Base-by-base conservation (phyloP, 2,888 invertebrate species). In the Trilocha varians region DNA sequence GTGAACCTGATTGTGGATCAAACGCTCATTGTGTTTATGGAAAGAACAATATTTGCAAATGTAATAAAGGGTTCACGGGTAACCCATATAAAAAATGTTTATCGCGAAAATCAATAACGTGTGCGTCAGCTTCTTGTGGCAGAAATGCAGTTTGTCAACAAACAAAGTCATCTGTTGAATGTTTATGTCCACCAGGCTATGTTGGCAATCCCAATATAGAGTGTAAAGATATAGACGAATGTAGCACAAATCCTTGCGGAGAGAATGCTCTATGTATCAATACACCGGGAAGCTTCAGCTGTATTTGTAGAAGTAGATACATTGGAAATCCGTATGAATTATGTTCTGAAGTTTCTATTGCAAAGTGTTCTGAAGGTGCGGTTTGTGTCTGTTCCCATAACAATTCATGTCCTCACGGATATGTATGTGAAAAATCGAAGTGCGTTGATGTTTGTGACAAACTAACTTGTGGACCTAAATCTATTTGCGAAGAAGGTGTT, bases 11-110 rank as follows among this genome's bases (percentile, higher is more conserved):
- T 17, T 97, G 97, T 67, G 94, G 93, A 5, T 75, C 87, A 48
- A 94, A 95, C 65, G 93, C 96, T 2, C 96, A 97, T 62, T 97
- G 97, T 69, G 91, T 94, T 59, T 96, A 96, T 59, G 92, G 93
- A 40, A 78, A 88, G 44, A 88, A 88, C 13, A 93, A 93, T 62
- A 87, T 89, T 45, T 96, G 96, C 62, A 92, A 91, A 52, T 97
- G 97, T 65, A 91, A 96, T 70, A 89, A 91, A 40, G 95, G 94
- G 5, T 93, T 90, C 5, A 91, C 88, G 40, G 97, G 97, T 49
- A 97, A 97, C 80, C 96, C 97, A 1, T 96, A 96, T 65, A 90
- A 90, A 55, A 90, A 91, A 39, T 97, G 97, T 68, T 89, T 90
- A 9, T 86, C 89, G 14, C 89, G 92, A 52, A 88, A 89, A 56